Percentiles rank a stretch among this genome's conserved stretches.
Conservation (phyloP, 1,140 invertebrate species). For the Aphelinus atriplicis region DNA sequence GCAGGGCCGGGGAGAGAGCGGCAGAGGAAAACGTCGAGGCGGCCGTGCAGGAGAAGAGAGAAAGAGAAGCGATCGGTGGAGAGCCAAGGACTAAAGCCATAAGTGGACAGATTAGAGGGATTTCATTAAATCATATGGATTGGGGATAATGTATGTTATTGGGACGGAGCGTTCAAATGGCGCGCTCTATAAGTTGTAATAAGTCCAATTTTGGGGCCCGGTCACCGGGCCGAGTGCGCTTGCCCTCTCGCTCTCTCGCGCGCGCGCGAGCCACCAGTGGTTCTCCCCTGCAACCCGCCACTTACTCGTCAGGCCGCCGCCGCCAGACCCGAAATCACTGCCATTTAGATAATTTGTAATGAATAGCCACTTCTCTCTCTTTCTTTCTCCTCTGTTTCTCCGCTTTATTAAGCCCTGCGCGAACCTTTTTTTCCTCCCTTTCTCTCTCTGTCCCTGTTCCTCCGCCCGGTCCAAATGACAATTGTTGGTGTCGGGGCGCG, state of each 20-base stretch:
- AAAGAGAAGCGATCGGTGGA: slow-evolving; percentile 26
- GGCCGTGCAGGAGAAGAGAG: too few relatives aligned
- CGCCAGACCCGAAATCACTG: slow-evolving; percentile 61
- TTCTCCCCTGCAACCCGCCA: slow-evolving; percentile 58
- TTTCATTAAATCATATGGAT: slow-evolving; percentile 69
- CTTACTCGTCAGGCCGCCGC: slow-evolving; percentile 64
- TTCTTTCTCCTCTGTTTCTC: slow-evolving; percentile 35
- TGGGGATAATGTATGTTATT: slow-evolving; percentile 68
- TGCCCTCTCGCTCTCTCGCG: background rate
- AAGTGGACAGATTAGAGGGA: slow-evolving; percentile 68
- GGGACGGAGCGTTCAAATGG: slow-evolving; percentile 64
- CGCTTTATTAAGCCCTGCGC: slow-evolving; percentile 24
- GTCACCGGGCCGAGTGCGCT: slow-evolving; percentile 58
- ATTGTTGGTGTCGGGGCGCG: slow-evolving; percentile 34
- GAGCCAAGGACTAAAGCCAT: slow-evolving; percentile 58
- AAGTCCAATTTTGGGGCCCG: slow-evolving; percentile 66
- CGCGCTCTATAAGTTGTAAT: slow-evolving; percentile 68
- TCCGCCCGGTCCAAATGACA: slow-evolving; percentile 42
- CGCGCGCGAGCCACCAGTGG: slow-evolving; percentile 6
- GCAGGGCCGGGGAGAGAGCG: too few relatives aligned
- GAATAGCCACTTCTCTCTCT: slow-evolving; percentile 57
- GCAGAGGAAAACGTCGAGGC: too few relatives aligned
- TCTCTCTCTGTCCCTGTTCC: slow-evolving; percentile 28
- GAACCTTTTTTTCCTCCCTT: slow-evolving; percentile 20
- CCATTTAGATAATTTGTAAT: slow-evolving; percentile 69